Evolutionary conservation across 2,797 vertebrate species (phyloP).

Genomic region (Sebastes reedi): DNA sequence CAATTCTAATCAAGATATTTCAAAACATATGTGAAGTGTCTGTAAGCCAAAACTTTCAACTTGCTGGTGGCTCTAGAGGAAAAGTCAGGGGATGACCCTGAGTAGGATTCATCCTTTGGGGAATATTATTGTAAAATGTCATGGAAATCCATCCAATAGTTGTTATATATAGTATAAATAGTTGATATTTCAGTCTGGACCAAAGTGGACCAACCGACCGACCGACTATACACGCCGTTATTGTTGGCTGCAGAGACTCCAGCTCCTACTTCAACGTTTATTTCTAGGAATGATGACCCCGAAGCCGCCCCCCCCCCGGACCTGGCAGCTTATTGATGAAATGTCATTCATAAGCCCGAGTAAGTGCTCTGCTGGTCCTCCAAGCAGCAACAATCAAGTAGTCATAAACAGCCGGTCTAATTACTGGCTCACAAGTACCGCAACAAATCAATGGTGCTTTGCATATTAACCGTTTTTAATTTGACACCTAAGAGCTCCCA

Average conservation of each 20-base stretch:
- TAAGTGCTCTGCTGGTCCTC: slow-evolving; percentile 41
- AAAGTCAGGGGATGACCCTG: neutral
- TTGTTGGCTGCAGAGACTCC: neutral
- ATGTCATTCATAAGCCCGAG: slow-evolving; percentile 24
- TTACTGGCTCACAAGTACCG: slow-evolving; percentile 33
- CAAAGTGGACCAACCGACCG: neutral
- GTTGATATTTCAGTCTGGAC: neutral
- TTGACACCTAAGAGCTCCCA: slow-evolving; percentile 11
- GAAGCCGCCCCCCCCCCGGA: neutral
- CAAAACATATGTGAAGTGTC: neutral
- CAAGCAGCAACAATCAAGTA: slow-evolving; percentile 35
- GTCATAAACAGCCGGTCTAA: slow-evolving; percentile 42
- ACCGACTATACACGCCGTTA: neutral
- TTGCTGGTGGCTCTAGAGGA: neutral
- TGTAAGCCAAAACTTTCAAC: neutral
- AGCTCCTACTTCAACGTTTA: neutral
- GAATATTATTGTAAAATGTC: neutral
- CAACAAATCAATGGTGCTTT: slow-evolving; percentile 41
- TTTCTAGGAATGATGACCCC: slow-evolving; percentile 26
- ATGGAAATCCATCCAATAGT: neutral
- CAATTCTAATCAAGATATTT: neutral
- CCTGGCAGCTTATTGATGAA: slow-evolving; percentile 31
- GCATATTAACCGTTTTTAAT: slow-evolving; percentile 55
- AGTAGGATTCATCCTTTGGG: neutral
- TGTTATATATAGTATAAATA: no score